Evolutionary conservation across 1,140 invertebrate genomes (phyloP).

Genomic region (Meloidogyne exigua): DNA sequence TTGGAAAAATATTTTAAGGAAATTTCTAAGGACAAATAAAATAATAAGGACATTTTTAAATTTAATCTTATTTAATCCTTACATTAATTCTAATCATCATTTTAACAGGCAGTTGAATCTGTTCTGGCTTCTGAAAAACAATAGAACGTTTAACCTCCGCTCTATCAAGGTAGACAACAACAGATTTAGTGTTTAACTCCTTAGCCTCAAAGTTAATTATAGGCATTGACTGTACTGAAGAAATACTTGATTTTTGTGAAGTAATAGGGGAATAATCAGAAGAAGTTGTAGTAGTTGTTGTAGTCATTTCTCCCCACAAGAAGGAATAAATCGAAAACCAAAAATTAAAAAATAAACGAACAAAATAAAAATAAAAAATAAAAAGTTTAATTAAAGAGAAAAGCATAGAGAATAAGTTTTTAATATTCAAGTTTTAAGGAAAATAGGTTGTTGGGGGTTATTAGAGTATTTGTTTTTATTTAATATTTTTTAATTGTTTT

Average conservation of each 20-base stretch:
- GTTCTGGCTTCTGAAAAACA: slow-evolving; percentile 27
- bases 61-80: background rate
- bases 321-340: background rate
- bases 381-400: background rate
- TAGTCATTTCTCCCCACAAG: background rate
- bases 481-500: too few relatives aligned
- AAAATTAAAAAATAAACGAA: slow-evolving; percentile 6
- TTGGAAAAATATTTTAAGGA: background rate
- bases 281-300: slow-evolving; percentile 48
- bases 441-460: too few relatives aligned
- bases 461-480: too few relatives aligned
- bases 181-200: slow-evolving; percentile 52
- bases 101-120: slow-evolving; percentile 30
- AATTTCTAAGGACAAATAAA: background rate
- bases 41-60: too few relatives aligned
- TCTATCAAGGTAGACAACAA: slow-evolving; percentile 58
- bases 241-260: slow-evolving; percentile 40
- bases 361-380: background rate
- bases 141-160: slow-evolving; percentile 59
- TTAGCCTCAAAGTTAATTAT: slow-evolving; percentile 40
- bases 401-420: background rate
- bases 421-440: too few relatives aligned
- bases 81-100: slow-evolving; percentile 52
- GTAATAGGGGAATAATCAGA: slow-evolving; percentile 40
- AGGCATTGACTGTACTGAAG: slow-evolving; percentile 48